Evolutionary conservation across 1,140 invertebrate genomes (phyloP).

Genomic region (Eubasilissa regina): DNA sequence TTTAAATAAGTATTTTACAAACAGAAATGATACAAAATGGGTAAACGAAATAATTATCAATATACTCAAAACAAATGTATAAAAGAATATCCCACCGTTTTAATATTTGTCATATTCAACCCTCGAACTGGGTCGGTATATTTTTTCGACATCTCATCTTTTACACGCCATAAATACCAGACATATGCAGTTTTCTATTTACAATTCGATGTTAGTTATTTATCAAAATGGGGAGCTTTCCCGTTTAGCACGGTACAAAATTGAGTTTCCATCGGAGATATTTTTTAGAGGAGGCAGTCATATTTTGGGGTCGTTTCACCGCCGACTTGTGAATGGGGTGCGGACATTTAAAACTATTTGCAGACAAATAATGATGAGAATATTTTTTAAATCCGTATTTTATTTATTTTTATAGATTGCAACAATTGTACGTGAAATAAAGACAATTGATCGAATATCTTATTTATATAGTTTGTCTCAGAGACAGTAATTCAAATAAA

Average conservation of each 20-base stretch:
- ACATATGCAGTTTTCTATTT: conserved; percentile 56
- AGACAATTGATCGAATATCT: too few species aligned
- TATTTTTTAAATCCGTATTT: not conserved
- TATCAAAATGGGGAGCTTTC: conserved; percentile 37
- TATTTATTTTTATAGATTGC: too few species aligned
- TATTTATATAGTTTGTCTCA: too few species aligned
- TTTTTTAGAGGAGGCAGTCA: not conserved
- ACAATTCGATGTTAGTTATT: conserved; percentile 48
- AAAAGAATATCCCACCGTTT: too few species aligned
- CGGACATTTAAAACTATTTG: conserved; percentile 16
- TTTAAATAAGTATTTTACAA: too few species aligned
- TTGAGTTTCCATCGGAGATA: conserved; percentile 7
- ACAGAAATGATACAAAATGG: too few species aligned
- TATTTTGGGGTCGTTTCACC: conserved; percentile 10
- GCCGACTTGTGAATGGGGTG: conserved; percentile 25
- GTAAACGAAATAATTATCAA: too few species aligned
- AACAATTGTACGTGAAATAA: too few species aligned
- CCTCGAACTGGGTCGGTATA: not conserved
- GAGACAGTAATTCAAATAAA: too few species aligned
- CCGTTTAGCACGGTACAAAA: conserved; percentile 3
- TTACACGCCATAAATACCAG: conserved; percentile 51
- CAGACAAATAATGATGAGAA: conserved; percentile 15
- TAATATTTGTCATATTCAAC: not conserved
- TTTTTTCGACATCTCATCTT: conserved; percentile 46
- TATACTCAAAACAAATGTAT: too few species aligned